Conservation (phyloP, 2,113 vertebrate genomes). For the Nycticryphes semicollaris region DNA sequence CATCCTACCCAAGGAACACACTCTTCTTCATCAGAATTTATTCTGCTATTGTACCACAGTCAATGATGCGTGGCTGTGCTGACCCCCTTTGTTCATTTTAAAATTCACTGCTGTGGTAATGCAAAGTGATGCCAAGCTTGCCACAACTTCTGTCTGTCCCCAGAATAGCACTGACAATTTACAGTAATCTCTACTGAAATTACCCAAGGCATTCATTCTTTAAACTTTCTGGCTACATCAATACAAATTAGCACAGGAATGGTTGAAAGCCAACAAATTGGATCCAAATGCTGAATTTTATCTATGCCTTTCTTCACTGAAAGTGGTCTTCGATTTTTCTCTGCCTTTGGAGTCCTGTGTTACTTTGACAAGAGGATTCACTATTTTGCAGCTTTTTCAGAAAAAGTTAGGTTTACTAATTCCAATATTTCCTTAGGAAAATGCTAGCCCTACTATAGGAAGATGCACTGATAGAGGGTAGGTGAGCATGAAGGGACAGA, state of each 20-base stretch:
- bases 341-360: background rate
- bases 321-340: background rate
- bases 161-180: background rate
- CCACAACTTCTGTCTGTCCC: background rate
- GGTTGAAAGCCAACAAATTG: background rate
- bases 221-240: background rate
- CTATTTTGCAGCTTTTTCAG: background rate
- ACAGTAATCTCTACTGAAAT: constrained; percentile 22
- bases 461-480: background rate
- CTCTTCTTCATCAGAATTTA: background rate
- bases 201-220: background rate
- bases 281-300: background rate
- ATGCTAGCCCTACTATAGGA: background rate
- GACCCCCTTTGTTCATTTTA: background rate
- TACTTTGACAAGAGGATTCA: background rate
- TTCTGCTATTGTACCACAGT: background rate
- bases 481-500: background rate
- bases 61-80: background rate
- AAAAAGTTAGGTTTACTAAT: background rate
- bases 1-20: background rate
- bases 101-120: constrained; percentile 13
- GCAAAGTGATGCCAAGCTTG: background rate
- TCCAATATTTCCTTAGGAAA: background rate
- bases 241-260: background rate
- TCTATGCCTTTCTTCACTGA: background rate